Evolutionary conservation across 1,140 invertebrate species (phyloP).

Genomic region (Drosophila repleta): DNA sequence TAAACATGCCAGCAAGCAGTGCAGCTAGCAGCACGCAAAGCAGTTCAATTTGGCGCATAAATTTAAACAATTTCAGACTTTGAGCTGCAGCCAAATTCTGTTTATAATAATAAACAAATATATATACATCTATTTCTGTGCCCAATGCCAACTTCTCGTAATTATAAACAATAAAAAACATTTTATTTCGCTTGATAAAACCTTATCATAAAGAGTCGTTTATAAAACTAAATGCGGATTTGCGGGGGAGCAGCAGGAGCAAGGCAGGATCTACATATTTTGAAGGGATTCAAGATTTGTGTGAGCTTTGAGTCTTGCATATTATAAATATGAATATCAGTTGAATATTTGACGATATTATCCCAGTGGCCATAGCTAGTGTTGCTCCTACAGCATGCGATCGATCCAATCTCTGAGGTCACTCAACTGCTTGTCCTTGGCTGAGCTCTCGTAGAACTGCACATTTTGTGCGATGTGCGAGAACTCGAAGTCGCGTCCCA

Average conservation of each 20-base stretch:
- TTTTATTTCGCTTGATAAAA: constrained; percentile 35
- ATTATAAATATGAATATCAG: constrained; percentile 65
- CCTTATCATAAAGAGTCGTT: constrained; percentile 47
- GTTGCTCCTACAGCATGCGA: constrained; percentile 54
- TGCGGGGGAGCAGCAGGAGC: constrained; percentile 14
- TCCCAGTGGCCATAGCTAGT: constrained; percentile 31
- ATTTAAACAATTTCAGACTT: constrained; percentile 4
- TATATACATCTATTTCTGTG: not conserved
- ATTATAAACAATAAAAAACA: constrained; percentile 14
- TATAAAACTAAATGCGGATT: constrained; percentile 40
- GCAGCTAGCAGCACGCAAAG: too few species aligned
- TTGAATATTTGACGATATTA: constrained; percentile 26
- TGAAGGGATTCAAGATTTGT: constrained; percentile 39
- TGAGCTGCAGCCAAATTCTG: not conserved
- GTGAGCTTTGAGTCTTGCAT: constrained; percentile 27
- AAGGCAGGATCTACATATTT: constrained; percentile 10
- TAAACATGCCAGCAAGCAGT: constrained; percentile 16
- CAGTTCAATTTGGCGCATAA: constrained; percentile 3
- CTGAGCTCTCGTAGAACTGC: constrained; percentile 90
- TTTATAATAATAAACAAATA: not conserved
- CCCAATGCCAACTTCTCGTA: not conserved
- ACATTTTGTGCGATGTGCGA: constrained; percentile 88
- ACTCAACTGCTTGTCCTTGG: constrained; percentile 81
- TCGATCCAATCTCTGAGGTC: constrained; percentile 74
- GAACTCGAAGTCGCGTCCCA: constrained; percentile 93